Conservation (phyloP, 2,113 vertebrate species). For the Patagioenas fasciata region DNA sequence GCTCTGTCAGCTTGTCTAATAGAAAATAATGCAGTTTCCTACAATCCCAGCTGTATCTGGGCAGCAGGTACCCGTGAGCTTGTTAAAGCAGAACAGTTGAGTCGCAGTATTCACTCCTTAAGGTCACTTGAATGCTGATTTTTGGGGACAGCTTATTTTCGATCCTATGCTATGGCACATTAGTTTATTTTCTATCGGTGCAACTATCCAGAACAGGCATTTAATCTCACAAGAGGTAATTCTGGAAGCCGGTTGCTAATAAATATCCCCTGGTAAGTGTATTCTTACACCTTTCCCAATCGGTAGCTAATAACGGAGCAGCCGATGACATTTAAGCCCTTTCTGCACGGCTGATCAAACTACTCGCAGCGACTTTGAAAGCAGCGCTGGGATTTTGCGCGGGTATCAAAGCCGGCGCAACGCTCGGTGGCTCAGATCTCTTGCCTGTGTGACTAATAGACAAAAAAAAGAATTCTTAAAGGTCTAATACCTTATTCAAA, state of each 20-base stretch:
- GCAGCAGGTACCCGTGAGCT: background rate
- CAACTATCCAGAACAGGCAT: background rate
- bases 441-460: constrained; percentile 32
- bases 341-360: constrained; percentile 63
- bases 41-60: accelerated
- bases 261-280: constrained; percentile 31
- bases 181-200: background rate
- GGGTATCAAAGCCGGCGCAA: background rate
- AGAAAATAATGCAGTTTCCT: background rate
- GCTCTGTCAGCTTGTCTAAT: background rate
- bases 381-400: constrained; percentile 31
- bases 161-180: background rate
- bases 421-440: background rate
- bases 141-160: background rate
- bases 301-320: constrained; percentile 52
- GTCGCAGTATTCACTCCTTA: accelerated
- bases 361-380: constrained; percentile 12
- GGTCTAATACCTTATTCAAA: constrained; percentile 5
- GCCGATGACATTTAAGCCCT: constrained; percentile 57
- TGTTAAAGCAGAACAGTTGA: accelerated
- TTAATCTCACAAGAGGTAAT: constrained; percentile 44
- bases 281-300: constrained; percentile 32
- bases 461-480: constrained; percentile 18
- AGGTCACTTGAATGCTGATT: background rate
- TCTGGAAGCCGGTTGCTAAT: constrained; percentile 18